phyloP scores from a whole-genome alignment of 2,888 invertebrate genomes.

The Ophion ellenae region DNA sequence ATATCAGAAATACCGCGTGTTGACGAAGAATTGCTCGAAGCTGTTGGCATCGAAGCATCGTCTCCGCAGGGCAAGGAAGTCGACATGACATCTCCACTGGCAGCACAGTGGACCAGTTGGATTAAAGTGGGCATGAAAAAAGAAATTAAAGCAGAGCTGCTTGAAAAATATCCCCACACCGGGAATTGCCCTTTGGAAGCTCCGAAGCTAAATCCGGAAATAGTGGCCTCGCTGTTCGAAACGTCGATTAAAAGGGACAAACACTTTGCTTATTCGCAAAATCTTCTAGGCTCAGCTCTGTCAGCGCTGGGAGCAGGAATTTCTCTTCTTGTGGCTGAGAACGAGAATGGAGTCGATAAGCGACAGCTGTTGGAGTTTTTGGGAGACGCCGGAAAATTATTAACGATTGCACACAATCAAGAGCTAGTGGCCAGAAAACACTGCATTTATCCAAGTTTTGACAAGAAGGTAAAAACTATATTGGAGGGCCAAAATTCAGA shows the following conservation, averaged over 20 bases:
- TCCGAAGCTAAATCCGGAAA: constrained; percentile 62
- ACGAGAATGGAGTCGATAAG: constrained; percentile 47
- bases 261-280: constrained; percentile 54
- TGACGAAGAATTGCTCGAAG: background rate
- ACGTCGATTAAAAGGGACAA: constrained; percentile 56
- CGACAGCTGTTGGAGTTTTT: constrained; percentile 32
- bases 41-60: background rate
- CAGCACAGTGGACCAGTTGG: constrained; percentile 45
- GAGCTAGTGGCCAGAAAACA: no score
- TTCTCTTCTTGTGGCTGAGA: constrained; percentile 37
- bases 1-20: constrained; percentile 2
- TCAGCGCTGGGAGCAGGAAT: constrained; percentile 45
- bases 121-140: constrained; percentile 38
- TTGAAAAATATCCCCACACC: background rate
- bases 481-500: constrained; percentile 31
- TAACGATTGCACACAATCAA: no score
- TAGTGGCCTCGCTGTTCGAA: constrained; percentile 51
- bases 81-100: constrained; percentile 40
- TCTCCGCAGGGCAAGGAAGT: constrained; percentile 39
- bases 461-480: no score
- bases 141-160: constrained; percentile 19
- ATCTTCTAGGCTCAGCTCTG: constrained; percentile 47
- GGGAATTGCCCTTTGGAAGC: constrained; percentile 44
- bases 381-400: no score
- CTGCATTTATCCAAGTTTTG: no score